These are phyloP conservation scores for Lophura nycthemera DNA, from an alignment of 2,113 vertebrate species.

Conservation along the genomic window DNA sequence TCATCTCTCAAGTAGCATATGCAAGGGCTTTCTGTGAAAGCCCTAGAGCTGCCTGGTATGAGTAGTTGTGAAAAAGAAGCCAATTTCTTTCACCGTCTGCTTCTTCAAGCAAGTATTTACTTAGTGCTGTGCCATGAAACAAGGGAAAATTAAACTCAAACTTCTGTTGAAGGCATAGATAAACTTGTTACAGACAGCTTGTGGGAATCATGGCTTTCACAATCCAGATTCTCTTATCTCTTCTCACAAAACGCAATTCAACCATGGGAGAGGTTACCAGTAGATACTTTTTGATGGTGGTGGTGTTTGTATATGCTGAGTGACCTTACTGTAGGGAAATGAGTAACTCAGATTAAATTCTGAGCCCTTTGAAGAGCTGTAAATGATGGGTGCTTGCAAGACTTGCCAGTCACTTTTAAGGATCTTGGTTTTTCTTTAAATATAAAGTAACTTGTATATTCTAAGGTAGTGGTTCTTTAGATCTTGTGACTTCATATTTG, in stretches of 20 bases:
- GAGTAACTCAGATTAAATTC: rapidly evolving
- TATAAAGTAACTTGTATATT: not conserved
- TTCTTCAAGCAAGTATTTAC: not conserved
- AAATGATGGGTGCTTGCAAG: not conserved
- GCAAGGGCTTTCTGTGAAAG: not conserved
- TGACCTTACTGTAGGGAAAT: not conserved
- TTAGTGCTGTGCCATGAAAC: not conserved
- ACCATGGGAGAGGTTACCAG: not conserved
- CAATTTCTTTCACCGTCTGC: not conserved
- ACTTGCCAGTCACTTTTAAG: not conserved
- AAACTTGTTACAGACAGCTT: not conserved
- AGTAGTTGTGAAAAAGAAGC: not conserved
- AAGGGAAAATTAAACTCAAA: not conserved
- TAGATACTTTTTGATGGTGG: not conserved
- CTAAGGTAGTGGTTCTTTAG: not conserved
- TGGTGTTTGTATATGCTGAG: not conserved
- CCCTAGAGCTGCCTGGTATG: not conserved
- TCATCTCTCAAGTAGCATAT: not conserved
- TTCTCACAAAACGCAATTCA: not conserved
- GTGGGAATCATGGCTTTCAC: not conserved
- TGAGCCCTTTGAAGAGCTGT: not conserved
- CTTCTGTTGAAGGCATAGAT: not conserved
- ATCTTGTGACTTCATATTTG: not conserved
- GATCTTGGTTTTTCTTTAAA: not conserved
- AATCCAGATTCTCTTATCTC: not conserved